Evolutionary conservation across 2,113 vertebrate genomes (phyloP).

Genomic region (Lipotes vexillifer): DNA sequence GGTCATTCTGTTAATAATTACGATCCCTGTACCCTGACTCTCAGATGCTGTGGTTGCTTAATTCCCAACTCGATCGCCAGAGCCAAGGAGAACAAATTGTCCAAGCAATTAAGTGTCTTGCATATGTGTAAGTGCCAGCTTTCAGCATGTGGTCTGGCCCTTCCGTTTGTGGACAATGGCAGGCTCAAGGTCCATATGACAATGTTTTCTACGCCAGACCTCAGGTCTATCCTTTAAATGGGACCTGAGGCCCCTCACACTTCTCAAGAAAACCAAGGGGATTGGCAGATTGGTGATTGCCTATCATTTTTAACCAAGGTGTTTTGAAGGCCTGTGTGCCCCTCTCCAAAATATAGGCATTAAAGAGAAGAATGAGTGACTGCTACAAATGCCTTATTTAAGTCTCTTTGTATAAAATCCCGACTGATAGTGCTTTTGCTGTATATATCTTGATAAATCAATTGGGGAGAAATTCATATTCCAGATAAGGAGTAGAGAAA

Average conservation of each 20-base stretch:
- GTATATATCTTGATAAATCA: not conserved
- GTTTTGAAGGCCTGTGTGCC: not conserved
- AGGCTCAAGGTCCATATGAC: slow-evolving; percentile 31
- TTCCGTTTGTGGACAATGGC: slow-evolving; percentile 48
- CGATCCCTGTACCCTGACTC: not conserved
- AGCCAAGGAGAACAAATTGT: slow-evolving; percentile 56
- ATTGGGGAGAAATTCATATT: not conserved
- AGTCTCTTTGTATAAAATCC: slow-evolving; percentile 1
- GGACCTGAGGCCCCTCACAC: not conserved
- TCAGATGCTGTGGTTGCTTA: not conserved
- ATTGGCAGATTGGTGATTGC: not conserved
- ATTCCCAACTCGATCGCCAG: not conserved
- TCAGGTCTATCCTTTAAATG: not conserved
- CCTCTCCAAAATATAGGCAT: not conserved
- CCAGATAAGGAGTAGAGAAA: not conserved
- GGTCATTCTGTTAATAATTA: slow-evolving; percentile 2
- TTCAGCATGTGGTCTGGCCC: slow-evolving; percentile 36
- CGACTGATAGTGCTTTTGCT: slow-evolving; percentile 19
- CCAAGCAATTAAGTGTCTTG: slow-evolving; percentile 42
- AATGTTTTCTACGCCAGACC: slow-evolving; percentile 7
- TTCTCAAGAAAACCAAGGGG: not conserved
- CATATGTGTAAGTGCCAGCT: slow-evolving; percentile 36
- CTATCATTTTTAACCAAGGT: not conserved
- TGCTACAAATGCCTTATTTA: not conserved
- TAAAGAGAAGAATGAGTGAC: not conserved